phyloP scores from a whole-genome alignment of 2,113 vertebrate species.

The Apodemus sylvaticus region DNA sequence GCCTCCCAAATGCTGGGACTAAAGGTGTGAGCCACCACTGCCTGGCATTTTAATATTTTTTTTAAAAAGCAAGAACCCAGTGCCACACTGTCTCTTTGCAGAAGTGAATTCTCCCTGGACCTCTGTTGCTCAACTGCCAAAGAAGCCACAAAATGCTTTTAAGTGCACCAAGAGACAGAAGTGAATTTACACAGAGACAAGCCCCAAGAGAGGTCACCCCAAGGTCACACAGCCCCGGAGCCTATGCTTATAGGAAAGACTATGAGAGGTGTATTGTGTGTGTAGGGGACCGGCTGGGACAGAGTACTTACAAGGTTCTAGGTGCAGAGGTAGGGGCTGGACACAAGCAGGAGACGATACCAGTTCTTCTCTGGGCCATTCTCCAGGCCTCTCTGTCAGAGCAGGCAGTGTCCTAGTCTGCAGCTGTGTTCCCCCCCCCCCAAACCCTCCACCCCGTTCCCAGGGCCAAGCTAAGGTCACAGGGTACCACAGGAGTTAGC shows the following conservation, averaged over 20 bases:
- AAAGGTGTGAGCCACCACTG: too few species aligned
- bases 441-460: neutral
- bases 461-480: neutral
- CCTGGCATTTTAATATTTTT: too few species aligned
- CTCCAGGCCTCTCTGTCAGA: neutral
- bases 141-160: neutral
- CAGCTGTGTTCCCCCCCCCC: too few species aligned
- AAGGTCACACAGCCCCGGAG: neutral
- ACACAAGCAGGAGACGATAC: neutral
- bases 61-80: neutral
- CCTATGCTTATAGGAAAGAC: neutral
- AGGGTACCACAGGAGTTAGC: neutral
- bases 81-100: neutral
- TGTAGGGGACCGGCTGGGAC: rapidly evolving
- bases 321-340: neutral
- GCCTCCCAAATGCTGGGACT: too few species aligned
- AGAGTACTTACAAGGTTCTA: neutral
- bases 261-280: rapidly evolving
- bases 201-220: neutral
- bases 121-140: too few species aligned
- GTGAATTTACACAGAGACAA: neutral
- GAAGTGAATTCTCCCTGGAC: neutral
- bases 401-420: rapidly evolving
- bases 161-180: neutral
- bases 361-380: neutral